These are phyloP conservation scores for Panthera uncia DNA, from an alignment of 2,113 vertebrate genomes.

Conservation along the genomic window DNA sequence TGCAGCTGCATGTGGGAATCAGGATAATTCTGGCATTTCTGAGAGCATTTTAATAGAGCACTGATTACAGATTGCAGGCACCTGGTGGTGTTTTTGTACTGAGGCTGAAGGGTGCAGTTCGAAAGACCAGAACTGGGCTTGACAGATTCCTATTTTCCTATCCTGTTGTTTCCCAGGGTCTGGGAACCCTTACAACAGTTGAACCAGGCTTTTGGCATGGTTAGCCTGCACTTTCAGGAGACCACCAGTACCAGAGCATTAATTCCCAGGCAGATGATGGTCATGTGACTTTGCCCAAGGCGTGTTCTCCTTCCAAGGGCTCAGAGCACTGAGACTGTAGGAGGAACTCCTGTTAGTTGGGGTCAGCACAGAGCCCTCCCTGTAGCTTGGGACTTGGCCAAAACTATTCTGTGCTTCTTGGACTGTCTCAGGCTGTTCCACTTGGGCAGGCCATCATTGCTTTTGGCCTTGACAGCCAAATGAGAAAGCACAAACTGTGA, in stretches of 20 bases:
- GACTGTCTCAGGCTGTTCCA: neutral
- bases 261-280: neutral
- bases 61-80: conserved; percentile 81
- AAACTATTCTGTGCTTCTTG: conserved; percentile 39
- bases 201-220: neutral
- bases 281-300: neutral
- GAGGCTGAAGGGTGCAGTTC: conserved; percentile 61
- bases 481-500: conserved; percentile 49
- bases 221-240: neutral
- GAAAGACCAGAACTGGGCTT: conserved; percentile 53
- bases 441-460: conserved; percentile 42
- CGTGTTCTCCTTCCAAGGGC: neutral
- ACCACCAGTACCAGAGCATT: neutral
- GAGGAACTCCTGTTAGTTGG: neutral
- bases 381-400: neutral
- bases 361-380: neutral
- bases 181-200: neutral
- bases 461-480: conserved; percentile 32
- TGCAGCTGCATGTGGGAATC: conserved; percentile 75
- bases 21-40: conserved; percentile 69
- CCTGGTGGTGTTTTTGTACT: conserved; percentile 71
- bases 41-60: conserved; percentile 75
- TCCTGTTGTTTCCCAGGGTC: conserved; percentile 43
- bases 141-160: conserved; percentile 47
- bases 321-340: neutral